phyloP scores from a whole-genome alignment of 2,888 invertebrate species.

The Drosophila limbata region DNA sequence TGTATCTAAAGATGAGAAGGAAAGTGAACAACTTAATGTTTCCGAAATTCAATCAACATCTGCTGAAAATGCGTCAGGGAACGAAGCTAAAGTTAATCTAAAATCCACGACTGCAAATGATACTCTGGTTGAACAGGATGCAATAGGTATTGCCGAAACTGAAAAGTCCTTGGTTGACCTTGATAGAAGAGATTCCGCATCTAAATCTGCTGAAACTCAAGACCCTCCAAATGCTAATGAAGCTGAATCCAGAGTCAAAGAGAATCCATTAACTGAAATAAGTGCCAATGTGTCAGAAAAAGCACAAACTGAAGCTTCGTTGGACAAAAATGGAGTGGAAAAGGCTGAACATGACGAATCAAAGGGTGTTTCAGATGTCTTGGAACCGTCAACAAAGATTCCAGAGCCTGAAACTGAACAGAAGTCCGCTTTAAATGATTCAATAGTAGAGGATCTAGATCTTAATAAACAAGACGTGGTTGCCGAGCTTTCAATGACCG shows the following conservation, averaged over 20 bases:
- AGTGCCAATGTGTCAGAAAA: background rate
- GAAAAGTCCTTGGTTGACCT: background rate
- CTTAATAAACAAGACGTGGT: background rate
- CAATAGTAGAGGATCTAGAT: background rate
- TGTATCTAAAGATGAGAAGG: background rate
- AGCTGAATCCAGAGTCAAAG: background rate
- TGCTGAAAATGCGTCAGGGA: background rate
- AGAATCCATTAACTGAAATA: background rate
- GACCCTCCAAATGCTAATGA: background rate
- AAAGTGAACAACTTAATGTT: background rate
- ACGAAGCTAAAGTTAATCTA: background rate
- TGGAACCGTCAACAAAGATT: background rate
- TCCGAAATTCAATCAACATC: background rate
- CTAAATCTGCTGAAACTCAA: background rate
- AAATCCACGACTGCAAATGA: background rate
- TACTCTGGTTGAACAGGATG: background rate
- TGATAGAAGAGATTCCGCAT: too few species aligned
- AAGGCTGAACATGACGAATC: background rate
- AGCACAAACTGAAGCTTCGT: background rate
- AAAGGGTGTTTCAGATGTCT: background rate
- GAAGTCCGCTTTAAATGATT: background rate
- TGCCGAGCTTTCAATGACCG: background rate
- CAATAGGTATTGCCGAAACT: background rate
- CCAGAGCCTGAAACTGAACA: background rate
- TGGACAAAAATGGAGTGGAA: background rate